A percentile compares a stretch with the other conserved stretches of the same genome.
phyloP scores from a whole-genome alignment of 2,113 vertebrate genomes.

The Globicephala melas region DNA sequence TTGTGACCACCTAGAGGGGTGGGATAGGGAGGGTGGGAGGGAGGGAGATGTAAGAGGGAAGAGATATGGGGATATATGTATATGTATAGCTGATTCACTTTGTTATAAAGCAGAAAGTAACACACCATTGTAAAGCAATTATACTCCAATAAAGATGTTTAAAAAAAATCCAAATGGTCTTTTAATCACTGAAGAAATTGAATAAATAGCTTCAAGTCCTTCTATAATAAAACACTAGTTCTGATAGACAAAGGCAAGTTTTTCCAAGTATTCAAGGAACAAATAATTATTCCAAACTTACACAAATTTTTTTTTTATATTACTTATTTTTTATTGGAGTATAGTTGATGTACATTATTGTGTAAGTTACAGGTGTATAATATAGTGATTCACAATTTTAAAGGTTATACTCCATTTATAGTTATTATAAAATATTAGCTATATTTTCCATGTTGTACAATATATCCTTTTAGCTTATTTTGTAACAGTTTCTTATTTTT shows the following conservation, averaged over 20 bases:
- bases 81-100: too few relatives aligned
- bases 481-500: neutral
- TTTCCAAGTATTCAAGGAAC: neutral
- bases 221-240: neutral
- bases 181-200: neutral
- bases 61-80: too few relatives aligned
- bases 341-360: neutral
- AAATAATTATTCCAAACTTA: conserved; percentile 10
- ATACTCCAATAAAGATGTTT: too few relatives aligned
- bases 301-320: neutral
- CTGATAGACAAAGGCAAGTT: neutral
- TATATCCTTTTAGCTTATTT: neutral
- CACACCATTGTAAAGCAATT: too few relatives aligned
- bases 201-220: neutral
- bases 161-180: neutral
- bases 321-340: neutral
- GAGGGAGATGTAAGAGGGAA: too few relatives aligned
- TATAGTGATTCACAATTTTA: neutral
- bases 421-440: neutral
- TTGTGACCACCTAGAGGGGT: too few relatives aligned
- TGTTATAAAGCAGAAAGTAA: too few relatives aligned
- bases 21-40: too few relatives aligned
- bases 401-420: neutral
- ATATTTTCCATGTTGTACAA: neutral
- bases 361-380: neutral